Conservation (phyloP, 2,113 vertebrate genomes). For the Anhinga rufa region DNA sequence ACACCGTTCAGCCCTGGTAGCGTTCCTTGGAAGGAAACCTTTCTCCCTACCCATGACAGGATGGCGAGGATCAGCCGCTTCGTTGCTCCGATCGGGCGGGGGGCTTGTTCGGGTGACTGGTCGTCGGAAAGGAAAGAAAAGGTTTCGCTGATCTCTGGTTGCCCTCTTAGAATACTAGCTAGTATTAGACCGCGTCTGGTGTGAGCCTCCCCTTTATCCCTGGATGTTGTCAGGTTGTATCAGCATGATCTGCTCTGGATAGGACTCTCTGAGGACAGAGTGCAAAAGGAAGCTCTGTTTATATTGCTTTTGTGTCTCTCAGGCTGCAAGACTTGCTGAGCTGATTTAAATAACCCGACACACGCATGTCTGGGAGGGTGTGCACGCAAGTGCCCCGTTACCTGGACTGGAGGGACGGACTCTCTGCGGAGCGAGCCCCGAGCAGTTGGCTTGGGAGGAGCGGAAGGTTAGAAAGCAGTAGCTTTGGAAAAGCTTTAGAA, state of each 20-base stretch:
- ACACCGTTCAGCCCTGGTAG: neutral
- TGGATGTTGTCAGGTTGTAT: slow-evolving; percentile 62
- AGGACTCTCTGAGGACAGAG: slow-evolving; percentile 56
- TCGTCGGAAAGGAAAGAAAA: neutral
- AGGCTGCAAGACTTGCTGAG: neutral
- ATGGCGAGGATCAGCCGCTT: fast-evolving
- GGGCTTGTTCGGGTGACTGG: neutral
- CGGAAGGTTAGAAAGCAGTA: neutral
- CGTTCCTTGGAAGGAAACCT: neutral
- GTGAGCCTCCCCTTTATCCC: slow-evolving; percentile 56
- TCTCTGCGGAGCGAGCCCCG: neutral
- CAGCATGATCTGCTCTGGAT: slow-evolving; percentile 59
- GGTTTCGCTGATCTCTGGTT: slow-evolving; percentile 38
- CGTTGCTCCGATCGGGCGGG: fast-evolving
- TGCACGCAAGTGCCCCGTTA: neutral
- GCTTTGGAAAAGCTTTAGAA: neutral
- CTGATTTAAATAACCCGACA: slow-evolving; percentile 8
- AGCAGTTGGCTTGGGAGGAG: neutral
- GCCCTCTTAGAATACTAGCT: slow-evolving; percentile 11
- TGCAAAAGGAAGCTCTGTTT: slow-evolving; percentile 17
- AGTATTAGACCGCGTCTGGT: slow-evolving; percentile 15
- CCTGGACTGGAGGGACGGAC: neutral
- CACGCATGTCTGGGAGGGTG: neutral
- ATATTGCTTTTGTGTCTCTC: slow-evolving; percentile 6
- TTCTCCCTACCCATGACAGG: neutral